phyloP scores from a whole-genome alignment of 2,888 invertebrate genomes.

The Luperina testacea region DNA sequence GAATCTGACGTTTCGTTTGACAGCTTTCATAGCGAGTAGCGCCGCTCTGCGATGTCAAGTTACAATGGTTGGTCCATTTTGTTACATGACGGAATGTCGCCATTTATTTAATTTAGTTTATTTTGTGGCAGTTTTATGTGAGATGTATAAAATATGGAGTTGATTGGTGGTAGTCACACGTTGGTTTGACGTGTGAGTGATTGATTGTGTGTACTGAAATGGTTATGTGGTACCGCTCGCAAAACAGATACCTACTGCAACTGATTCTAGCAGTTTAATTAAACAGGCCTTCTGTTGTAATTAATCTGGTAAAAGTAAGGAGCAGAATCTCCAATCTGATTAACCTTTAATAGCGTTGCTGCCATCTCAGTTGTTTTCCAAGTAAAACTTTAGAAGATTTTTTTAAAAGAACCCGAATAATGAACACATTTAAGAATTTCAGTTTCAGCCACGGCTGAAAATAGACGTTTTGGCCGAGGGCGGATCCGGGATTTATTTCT shows the following conservation, averaged over 20 bases:
- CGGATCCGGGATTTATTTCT: too few species aligned
- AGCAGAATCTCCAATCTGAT: not conserved
- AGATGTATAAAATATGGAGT: slow-evolving; percentile 36
- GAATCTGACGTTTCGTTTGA: slow-evolving; percentile 21
- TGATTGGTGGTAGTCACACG: slow-evolving; percentile 24
- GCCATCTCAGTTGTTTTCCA: not conserved
- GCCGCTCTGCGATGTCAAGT: not conserved
- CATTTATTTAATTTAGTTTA: slow-evolving; percentile 36
- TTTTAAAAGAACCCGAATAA: not conserved
- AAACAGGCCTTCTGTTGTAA: not conserved
- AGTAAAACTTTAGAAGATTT: not conserved
- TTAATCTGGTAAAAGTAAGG: not conserved
- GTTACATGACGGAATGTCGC: slow-evolving; percentile 51
- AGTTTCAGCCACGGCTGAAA: not conserved
- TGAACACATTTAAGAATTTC: not conserved
- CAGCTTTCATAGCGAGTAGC: slow-evolving; percentile 1
- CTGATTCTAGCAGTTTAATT: not conserved
- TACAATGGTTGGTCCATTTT: not conserved
- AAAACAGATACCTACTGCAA: not conserved
- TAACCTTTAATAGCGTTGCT: not conserved
- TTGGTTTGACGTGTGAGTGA: slow-evolving; percentile 6
- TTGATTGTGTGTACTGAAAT: not conserved
- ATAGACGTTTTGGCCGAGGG: not conserved
- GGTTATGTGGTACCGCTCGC: not conserved
- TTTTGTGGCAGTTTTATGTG: slow-evolving; percentile 24